Evolutionary conservation across 2,888 invertebrate genomes (phyloP).

Genomic region (Lordiphosa andalusiaca): DNA sequence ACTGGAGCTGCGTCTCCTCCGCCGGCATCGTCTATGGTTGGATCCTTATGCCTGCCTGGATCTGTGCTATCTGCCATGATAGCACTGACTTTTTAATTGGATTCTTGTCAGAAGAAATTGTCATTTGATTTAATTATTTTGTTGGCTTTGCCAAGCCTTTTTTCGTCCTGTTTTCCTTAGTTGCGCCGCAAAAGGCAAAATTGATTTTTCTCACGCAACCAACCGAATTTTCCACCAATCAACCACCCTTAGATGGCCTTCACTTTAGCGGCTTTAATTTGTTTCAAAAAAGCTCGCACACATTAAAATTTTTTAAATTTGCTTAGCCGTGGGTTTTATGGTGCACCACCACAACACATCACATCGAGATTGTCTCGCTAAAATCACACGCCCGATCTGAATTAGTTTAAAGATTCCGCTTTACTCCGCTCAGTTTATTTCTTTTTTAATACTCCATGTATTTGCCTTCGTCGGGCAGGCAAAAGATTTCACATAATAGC

Average conservation of each 20-base stretch:
- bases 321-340: slow-evolving; percentile 8
- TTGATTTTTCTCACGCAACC: slow-evolving; percentile 77
- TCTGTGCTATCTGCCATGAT: slow-evolving; percentile 78
- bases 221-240: slow-evolving; percentile 31
- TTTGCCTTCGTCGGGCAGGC: slow-evolving; percentile 40
- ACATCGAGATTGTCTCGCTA: slow-evolving; percentile 22
- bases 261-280: slow-evolving; percentile 55
- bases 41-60: slow-evolving; percentile 73
- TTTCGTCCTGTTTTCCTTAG: slow-evolving; percentile 12
- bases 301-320: slow-evolving; percentile 16
- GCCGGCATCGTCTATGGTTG: slow-evolving; percentile 56
- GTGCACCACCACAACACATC: slow-evolving; percentile 4
- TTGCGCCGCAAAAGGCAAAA: slow-evolving; percentile 47
- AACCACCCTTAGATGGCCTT: slow-evolving; percentile 57
- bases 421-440: slow-evolving; percentile 22
- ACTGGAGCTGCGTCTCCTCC: slow-evolving; percentile 51
- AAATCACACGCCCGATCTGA: slow-evolving; percentile 50
- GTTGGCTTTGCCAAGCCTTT: slow-evolving; percentile 26
- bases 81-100: slow-evolving; percentile 59
- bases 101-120: slow-evolving; percentile 45
- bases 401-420: slow-evolving; percentile 48
- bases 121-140: slow-evolving; percentile 50
- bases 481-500: slow-evolving; percentile 42
- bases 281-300: slow-evolving; percentile 27
- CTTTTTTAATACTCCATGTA: slow-evolving; percentile 17